phyloP scores from a whole-genome alignment of 2,888 invertebrate genomes.

The Subacronicta megacephala region DNA sequence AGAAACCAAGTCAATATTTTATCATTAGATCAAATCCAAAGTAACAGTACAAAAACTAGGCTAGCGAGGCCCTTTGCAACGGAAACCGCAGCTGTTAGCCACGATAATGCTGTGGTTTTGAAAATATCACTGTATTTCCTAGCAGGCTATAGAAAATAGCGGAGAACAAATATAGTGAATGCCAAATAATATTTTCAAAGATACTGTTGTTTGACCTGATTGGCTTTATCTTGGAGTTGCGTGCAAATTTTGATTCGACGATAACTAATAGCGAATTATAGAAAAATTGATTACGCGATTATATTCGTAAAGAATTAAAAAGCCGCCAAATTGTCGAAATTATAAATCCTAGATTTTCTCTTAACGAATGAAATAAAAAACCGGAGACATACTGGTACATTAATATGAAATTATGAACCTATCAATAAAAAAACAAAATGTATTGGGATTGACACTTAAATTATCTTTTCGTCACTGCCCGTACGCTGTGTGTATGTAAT shows the following conservation, averaged over 20 bases:
- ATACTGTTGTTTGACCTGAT: slow-evolving; percentile 1
- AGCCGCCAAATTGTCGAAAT: slow-evolving; percentile 4
- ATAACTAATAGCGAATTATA: slow-evolving; percentile 8
- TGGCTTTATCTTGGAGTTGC: slow-evolving; percentile 2
- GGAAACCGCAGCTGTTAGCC: slow-evolving; percentile 39
- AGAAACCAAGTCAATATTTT: neutral
- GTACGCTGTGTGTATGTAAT: slow-evolving; percentile 5
- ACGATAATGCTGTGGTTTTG: slow-evolving; percentile 33
- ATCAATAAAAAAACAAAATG: neutral
- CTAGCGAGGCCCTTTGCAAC: slow-evolving; percentile 31
- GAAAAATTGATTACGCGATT: slow-evolving; percentile 4
- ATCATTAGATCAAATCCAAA: too few species aligned
- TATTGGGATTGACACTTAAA: neutral
- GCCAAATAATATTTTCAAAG: neutral
- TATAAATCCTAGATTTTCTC: too few species aligned
- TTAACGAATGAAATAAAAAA: too few species aligned
- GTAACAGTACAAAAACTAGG: slow-evolving; percentile 32
- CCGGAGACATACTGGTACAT: too few species aligned
- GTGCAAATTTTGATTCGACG: slow-evolving; percentile 8
- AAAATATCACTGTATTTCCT: slow-evolving; percentile 29
- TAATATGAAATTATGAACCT: too few species aligned
- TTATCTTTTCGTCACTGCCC: neutral
- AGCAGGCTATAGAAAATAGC: slow-evolving; percentile 12
- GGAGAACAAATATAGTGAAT: slow-evolving; percentile 2
- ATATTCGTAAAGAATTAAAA: neutral